Percentiles rank a stretch among this genome's conserved stretches.
Evolutionary conservation across 2,113 vertebrate species (phyloP).

Genomic region (Zosterops lateralis): DNA sequence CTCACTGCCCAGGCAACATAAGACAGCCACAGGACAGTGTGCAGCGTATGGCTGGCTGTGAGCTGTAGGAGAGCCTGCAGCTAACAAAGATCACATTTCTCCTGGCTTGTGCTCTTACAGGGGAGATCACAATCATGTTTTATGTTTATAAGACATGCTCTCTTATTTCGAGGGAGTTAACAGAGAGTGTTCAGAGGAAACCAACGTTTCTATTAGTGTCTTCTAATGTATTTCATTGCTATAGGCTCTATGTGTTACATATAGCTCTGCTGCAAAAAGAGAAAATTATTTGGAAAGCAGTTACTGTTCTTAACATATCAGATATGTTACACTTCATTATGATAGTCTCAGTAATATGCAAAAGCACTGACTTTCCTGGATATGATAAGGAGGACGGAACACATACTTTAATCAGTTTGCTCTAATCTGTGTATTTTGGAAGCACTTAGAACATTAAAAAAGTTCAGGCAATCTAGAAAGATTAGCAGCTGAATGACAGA

Average conservation of each 20-base stretch:
- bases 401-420: slow-evolving; percentile 18
- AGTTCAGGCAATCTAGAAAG: neutral
- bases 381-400: slow-evolving; percentile 19
- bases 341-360: neutral
- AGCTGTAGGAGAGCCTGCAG: neutral
- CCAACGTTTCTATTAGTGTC: neutral
- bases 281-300: slow-evolving; percentile 11
- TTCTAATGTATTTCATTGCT: neutral
- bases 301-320: slow-evolving; percentile 1
- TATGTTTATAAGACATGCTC: slow-evolving; percentile 15
- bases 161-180: neutral
- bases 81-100: slow-evolving; percentile 36
- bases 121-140: neutral
- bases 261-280: neutral
- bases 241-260: neutral
- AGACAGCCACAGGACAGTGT: neutral
- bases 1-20: neutral
- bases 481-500: slow-evolving; percentile 31
- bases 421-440: slow-evolving; percentile 38
- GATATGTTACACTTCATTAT: neutral
- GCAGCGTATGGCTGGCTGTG: rapidly evolving
- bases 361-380: slow-evolving; percentile 20
- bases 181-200: neutral
- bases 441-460: slow-evolving; percentile 30
- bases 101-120: neutral